phyloP scores from a whole-genome alignment of 2,888 invertebrate species.

The Sepioteuthis lessoniana region DNA sequence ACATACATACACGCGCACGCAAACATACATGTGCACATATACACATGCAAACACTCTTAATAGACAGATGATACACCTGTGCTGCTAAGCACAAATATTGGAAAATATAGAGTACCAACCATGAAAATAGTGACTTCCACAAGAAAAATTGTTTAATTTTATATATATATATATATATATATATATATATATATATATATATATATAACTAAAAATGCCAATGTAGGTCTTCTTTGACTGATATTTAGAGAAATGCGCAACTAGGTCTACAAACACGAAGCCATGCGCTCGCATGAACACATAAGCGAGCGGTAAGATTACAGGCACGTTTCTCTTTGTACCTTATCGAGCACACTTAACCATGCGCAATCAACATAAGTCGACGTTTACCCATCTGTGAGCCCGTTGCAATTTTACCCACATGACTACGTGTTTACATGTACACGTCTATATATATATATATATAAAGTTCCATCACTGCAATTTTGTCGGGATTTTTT shows the following conservation, averaged over 20 bases:
- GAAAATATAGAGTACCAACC: no score
- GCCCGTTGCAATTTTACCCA: background rate
- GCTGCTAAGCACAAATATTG: background rate
- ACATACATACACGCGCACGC: background rate
- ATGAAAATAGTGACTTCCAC: no score
- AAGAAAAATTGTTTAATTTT: background rate
- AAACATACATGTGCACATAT: background rate
- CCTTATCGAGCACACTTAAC: slow-evolving; percentile 3
- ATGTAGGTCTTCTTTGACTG: background rate
- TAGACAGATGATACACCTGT: background rate
- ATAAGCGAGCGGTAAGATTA: slow-evolving; percentile 34
- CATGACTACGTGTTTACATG: background rate
- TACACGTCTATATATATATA: background rate
- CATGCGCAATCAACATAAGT: background rate
- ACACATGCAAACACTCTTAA: background rate
- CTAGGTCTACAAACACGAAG: background rate
- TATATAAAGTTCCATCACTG: background rate
- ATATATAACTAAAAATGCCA: background rate
- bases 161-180: slow-evolving; percentile 38
- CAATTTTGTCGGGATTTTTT: background rate
- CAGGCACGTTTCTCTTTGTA: background rate
- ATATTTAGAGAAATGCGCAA: background rate
- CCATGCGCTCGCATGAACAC: background rate
- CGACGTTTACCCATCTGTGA: background rate
- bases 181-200: slow-evolving; percentile 37